Percentiles rank a stretch among this genome's conserved stretches.
These are phyloP conservation scores for Odontomyia ornata DNA, from an alignment of 2,888 invertebrate species.

Conservation along the genomic window DNA sequence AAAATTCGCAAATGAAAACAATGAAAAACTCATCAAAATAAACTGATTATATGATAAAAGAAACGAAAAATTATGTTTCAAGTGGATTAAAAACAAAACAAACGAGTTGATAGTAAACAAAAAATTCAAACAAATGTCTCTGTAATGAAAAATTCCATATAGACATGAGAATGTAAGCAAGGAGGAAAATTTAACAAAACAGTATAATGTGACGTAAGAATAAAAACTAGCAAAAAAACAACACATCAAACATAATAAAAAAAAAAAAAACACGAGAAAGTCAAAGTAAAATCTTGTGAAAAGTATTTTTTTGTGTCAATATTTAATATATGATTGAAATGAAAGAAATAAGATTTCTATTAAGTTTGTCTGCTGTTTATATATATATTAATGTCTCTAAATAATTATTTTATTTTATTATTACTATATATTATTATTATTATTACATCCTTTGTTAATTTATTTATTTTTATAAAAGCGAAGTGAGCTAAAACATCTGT, in stretches of 20 bases:
- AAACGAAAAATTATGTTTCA: background rate
- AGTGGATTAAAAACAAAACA: background rate
- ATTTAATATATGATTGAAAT: slow-evolving; percentile 12
- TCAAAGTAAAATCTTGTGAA: slow-evolving; percentile 9
- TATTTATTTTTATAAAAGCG: slow-evolving; percentile 37
- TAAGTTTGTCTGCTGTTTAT: slow-evolving; percentile 31
- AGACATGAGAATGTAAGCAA: background rate
- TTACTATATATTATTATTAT: background rate
- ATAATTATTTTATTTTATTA: slow-evolving; percentile 23
- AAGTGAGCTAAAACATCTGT: background rate
- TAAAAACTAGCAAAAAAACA: background rate
- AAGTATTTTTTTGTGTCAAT: slow-evolving; percentile 36
- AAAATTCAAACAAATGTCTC: slow-evolving; percentile 17
- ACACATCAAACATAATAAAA: background rate
- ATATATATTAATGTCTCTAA: slow-evolving; percentile 7
- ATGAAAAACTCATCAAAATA: background rate
- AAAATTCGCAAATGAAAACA: background rate
- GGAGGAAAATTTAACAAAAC: background rate
- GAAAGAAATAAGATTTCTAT: slow-evolving; percentile 22
- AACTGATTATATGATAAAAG: background rate
- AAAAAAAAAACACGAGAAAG: no score
- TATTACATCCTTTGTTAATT: slow-evolving; percentile 28
- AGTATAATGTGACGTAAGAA: background rate
- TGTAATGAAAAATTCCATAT: background rate
- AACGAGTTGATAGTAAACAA: background rate